Conservation (phyloP, 1,140 invertebrate genomes). For the Schlechtendalia chinensis region DNA sequence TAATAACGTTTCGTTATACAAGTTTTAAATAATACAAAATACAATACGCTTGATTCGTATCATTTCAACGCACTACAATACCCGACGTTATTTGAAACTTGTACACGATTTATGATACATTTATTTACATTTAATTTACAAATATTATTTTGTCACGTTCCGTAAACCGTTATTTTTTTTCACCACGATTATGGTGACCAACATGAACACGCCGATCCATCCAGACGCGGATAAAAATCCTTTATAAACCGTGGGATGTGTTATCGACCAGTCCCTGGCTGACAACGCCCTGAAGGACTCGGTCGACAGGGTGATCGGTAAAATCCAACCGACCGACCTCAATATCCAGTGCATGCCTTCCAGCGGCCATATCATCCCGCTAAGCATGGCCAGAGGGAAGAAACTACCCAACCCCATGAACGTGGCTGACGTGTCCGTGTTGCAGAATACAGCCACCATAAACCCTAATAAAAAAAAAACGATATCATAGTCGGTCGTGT, state of each 20-base stretch:
- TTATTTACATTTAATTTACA: conserved; percentile 27
- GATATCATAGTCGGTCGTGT: no score
- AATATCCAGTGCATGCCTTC: conserved; percentile 61
- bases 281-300: conserved; percentile 64
- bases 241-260: conserved; percentile 59
- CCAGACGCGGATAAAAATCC: conserved; percentile 61
- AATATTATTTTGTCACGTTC: conserved; percentile 43
- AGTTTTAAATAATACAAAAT: neutral
- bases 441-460: conserved; percentile 54
- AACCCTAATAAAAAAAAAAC: conserved; percentile 52
- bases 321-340: conserved; percentile 59
- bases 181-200: conserved; percentile 52
- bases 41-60: neutral
- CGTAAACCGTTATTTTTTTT: conserved; percentile 53
- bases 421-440: conserved; percentile 54
- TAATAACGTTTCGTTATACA: neutral
- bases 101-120: conserved; percentile 9
- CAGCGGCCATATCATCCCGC: conserved; percentile 56
- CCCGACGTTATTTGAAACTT: neutral
- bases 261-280: conserved; percentile 62
- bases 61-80: neutral
- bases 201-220: conserved; percentile 61
- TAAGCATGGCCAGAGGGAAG: conserved; percentile 55
- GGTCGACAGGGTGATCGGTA: conserved; percentile 64
- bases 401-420: conserved; percentile 56